Percentiles rank a stretch among this genome's conserved stretches.
phyloP scores from a whole-genome alignment of 2,797 vertebrate species.

The Pteropus rufus region DNA sequence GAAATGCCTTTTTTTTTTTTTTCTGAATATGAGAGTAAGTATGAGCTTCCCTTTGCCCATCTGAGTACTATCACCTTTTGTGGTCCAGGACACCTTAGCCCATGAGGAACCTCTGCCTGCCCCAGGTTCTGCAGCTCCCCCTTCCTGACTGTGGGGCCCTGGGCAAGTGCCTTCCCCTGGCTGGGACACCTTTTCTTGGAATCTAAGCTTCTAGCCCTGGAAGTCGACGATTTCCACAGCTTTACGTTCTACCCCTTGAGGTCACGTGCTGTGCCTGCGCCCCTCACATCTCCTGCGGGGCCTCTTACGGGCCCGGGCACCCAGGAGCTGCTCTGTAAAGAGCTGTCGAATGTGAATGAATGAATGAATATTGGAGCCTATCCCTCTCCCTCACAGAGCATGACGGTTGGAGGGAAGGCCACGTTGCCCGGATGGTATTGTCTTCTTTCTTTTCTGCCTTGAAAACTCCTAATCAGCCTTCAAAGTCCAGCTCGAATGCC shows the following conservation, averaged over 20 bases:
- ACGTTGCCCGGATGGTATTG: not conserved
- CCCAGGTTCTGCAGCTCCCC: not conserved
- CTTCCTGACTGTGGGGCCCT: no score
- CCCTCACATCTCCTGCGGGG: not conserved
- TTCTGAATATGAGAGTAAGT: not conserved
- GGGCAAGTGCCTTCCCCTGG: not conserved
- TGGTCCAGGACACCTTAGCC: no score
- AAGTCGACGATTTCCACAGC: not conserved
- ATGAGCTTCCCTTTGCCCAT: rapidly evolving
- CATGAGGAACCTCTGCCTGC: not conserved
- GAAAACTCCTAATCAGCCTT: not conserved
- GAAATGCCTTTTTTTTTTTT: not conserved
- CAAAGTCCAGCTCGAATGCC: not conserved
- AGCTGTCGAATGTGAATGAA: slow-evolving; percentile 86
- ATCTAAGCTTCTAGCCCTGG: not conserved
- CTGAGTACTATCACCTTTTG: rapidly evolving
- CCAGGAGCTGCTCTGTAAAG: slow-evolving; percentile 75
- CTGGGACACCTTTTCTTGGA: not conserved
- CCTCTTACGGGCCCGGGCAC: not conserved
- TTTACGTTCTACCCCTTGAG: not conserved
- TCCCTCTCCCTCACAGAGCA: not conserved
- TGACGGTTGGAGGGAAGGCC: not conserved
- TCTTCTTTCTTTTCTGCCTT: not conserved
- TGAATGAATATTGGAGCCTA: not conserved
- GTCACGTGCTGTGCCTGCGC: not conserved